Evolutionary conservation across 1,140 invertebrate genomes (phyloP).

Genomic region (Pachypeltis micranthus): DNA sequence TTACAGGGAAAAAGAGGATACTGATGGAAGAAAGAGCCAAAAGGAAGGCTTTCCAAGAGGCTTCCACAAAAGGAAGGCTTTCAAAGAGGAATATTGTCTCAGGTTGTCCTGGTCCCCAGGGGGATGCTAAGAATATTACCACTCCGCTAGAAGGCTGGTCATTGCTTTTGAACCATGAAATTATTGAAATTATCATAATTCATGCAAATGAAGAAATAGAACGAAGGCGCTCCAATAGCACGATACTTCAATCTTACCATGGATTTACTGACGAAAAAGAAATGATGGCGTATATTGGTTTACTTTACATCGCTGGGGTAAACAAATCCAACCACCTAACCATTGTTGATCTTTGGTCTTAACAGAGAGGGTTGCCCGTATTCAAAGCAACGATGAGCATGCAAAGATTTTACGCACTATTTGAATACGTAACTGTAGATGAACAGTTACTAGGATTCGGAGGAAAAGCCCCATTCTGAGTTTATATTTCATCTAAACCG

Average conservation of each 20-base stretch:
- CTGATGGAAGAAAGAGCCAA: not conserved
- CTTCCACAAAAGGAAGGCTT: not conserved
- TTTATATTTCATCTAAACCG: constrained; percentile 39
- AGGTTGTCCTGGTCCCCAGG: constrained; percentile 1
- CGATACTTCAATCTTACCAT: not conserved
- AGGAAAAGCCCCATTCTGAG: too few relatives aligned
- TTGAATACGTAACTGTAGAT: too few relatives aligned
- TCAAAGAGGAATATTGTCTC: constrained; percentile 7
- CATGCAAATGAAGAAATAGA: constrained; percentile 16
- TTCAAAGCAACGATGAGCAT: constrained; percentile 22
- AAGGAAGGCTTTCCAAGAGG: too few relatives aligned
- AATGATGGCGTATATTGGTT: constrained; percentile 18
- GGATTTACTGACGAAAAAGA: constrained; percentile 16
- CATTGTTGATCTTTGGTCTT: constrained; percentile 16
- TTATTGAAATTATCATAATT: constrained; percentile 15
- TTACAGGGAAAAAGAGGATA: not conserved
- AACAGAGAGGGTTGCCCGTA: constrained; percentile 21
- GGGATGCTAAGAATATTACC: constrained; percentile 14
- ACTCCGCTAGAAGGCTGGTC: constrained; percentile 15
- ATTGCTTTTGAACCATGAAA: constrained; percentile 14
- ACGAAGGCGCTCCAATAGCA: not conserved
- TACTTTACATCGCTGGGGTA: constrained; percentile 15
- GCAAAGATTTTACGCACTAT: constrained; percentile 24
- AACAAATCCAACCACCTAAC: constrained; percentile 18
- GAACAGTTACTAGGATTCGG: too few relatives aligned